These are phyloP conservation scores for Tapirus terrestris DNA, from an alignment of 2,113 vertebrate species.

Conservation along the genomic window DNA sequence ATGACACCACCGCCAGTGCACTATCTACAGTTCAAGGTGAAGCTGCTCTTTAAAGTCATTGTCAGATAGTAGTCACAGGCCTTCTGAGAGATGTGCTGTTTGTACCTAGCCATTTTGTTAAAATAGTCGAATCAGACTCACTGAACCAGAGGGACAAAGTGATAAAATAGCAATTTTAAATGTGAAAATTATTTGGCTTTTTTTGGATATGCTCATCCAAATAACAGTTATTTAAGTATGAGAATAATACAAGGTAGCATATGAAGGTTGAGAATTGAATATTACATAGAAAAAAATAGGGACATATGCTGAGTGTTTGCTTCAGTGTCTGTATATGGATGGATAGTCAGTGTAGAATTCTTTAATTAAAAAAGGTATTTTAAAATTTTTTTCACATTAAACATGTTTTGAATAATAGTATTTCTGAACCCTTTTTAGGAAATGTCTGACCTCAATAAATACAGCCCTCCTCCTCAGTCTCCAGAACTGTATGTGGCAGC, in stretches of 20 bases:
- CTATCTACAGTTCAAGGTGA: slow-evolving; percentile 98
- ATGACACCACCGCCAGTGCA: slow-evolving; percentile 98
- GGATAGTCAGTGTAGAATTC: not conserved
- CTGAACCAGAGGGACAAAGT: not conserved
- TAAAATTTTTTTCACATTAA: slow-evolving; percentile 55
- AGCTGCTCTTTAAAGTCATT: not conserved
- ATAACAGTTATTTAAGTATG: slow-evolving; percentile 37
- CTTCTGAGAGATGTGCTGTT: not conserved
- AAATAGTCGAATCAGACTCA: not conserved
- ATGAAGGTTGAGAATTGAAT: not conserved
- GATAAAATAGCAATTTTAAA: not conserved
- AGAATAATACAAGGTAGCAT: not conserved
- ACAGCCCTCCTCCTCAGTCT: slow-evolving; percentile 96
- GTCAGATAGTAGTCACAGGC: not conserved
- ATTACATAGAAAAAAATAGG: not conserved
- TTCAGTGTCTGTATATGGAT: not conserved
- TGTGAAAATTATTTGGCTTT: not conserved
- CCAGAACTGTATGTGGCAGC: slow-evolving; percentile 98
- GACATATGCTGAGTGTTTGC: not conserved
- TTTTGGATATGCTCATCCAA: not conserved
- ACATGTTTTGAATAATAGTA: slow-evolving; percentile 65
- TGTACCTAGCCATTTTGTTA: not conserved
- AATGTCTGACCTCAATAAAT: slow-evolving; percentile 99
- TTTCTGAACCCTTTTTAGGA: slow-evolving; percentile 86
- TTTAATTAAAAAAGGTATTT: slow-evolving; percentile 40